A percentile compares a stretch with the other conserved stretches of the same genome.
phyloP scores from a whole-genome alignment of 2,113 vertebrate species.

The Coregonus clupeaformis region DNA sequence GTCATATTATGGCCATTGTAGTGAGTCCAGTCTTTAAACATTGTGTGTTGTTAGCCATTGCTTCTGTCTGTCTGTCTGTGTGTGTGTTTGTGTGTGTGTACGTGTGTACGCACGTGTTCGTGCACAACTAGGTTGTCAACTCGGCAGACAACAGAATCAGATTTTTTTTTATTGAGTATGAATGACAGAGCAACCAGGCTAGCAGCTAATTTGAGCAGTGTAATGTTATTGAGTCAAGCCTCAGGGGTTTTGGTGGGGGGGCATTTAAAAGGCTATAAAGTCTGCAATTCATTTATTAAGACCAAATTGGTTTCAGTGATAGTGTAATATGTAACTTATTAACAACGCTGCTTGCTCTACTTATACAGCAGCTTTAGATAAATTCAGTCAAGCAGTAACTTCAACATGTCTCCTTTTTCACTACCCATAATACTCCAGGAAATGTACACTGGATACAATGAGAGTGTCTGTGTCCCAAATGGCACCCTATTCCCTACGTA shows the following conservation, averaged over 20 bases:
- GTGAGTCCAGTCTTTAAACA: no score
- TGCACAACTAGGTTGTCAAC: no score
- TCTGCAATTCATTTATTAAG: constrained; percentile 42
- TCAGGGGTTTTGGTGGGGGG: background rate
- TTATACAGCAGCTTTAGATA: background rate
- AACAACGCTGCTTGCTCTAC: constrained; percentile 1
- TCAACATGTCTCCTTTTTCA: background rate
- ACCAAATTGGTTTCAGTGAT: background rate
- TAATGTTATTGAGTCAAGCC: no score
- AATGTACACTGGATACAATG: background rate
- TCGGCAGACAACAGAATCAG: no score
- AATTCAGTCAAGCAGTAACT: background rate
- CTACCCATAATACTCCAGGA: background rate
- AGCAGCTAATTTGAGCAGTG: no score
- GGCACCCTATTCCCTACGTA: no score
- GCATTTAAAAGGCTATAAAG: constrained; percentile 35
- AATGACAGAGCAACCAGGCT: no score
- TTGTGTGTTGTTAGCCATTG: no score
- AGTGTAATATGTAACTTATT: constrained; percentile 25
- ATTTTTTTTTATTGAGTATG: no score
- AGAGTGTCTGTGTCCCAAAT: no score
- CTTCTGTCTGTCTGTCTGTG: background rate
- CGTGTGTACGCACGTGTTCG: background rate
- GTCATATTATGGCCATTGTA: no score
- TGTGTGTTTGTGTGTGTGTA: background rate